Base-by-base conservation (phyloP, 2,113 vertebrate genomes). In the Columba janthina region DNA sequence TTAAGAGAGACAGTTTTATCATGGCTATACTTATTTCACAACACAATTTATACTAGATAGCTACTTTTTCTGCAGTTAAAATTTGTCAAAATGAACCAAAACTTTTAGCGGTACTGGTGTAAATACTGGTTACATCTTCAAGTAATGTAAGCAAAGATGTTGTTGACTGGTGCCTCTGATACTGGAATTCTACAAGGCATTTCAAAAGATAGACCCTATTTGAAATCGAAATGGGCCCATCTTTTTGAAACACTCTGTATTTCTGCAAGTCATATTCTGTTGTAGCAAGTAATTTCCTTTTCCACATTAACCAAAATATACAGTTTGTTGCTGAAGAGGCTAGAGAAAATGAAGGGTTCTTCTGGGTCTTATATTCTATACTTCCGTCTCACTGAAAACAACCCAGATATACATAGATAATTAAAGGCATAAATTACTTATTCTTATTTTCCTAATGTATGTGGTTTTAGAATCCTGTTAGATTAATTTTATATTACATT, bases 401-500 rank as follows among this genome's bases (percentile, higher is more conserved):
- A 14, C 14, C 1, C 11, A 44, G 56, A 86, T 32, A 77, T n/a
- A 34, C 22, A 21, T 10, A 53, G 62, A 61, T 69, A 88, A 83
- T 93, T 90, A 71, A 88, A 77, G 12, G 6, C 32, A 38, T 66
- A 29, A 81, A 60, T 64, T 32, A 51, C 31, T 85, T 85, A 44
- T 21, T 73, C 56, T 82, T 54, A 50, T 32, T 84, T 93, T 56
- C 42, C n/a, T 86, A 88, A 71, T 77, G 34, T 42, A 44, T 32
- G n/a, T 48, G 18, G 8, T 83, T 90, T 83, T 36, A 77, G 51
- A 90, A 70, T 77, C 46, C 42, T 64, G 8, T 88, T 53, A 71
- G 20, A 77, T 92, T 83, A 94, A 93, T 93, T 92, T 95, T 66
- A 83, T 54, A 46, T 76, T 57, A 44, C 26, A 74, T 86, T 93